Percentiles rank a stretch among this genome's conserved stretches.
These are phyloP conservation scores for Teleogryllus occipitalis DNA, from an alignment of 1,140 invertebrate species.

Conservation along the genomic window DNA sequence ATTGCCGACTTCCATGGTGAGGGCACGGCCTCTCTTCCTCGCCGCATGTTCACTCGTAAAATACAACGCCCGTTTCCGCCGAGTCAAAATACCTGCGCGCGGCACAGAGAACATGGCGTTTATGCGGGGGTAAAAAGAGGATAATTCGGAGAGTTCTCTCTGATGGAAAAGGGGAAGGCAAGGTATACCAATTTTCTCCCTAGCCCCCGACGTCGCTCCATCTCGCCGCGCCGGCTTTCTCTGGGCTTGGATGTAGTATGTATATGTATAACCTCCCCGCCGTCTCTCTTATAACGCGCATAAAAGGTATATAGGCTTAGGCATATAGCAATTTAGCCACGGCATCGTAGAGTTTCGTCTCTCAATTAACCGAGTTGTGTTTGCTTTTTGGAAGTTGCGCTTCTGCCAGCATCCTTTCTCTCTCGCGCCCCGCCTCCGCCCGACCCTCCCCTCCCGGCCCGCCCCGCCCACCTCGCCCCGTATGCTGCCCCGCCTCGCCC, in stretches of 20 bases:
- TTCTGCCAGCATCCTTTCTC: slow-evolving; percentile 15
- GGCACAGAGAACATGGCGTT: background rate
- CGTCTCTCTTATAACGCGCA: slow-evolving; percentile 9
- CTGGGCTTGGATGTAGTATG: background rate
- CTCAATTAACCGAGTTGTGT: slow-evolving; percentile 22
- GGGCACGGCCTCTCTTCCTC: background rate
- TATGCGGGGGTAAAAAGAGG: slow-evolving; percentile 9
- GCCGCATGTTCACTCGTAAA: background rate
- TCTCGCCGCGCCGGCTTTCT: background rate
- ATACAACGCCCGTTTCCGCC: slow-evolving; percentile 12
- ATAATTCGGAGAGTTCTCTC: slow-evolving; percentile 10
- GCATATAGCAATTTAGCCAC: slow-evolving; percentile 1
- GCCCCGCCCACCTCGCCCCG: too few relatives aligned
- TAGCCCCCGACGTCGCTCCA: background rate
- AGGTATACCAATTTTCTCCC: slow-evolving; percentile 10
- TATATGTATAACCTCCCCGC: background rate
- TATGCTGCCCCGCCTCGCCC: too few relatives aligned
- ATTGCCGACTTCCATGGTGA: background rate
- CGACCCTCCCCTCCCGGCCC: too few relatives aligned
- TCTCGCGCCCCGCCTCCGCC: background rate
- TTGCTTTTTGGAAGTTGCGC: slow-evolving; percentile 22
- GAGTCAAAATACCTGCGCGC: slow-evolving; percentile 2
- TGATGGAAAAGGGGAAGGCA: slow-evolving; percentile 17
- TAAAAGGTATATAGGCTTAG: slow-evolving; percentile 12
- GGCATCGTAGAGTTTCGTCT: slow-evolving; percentile 16